Conservation (phyloP, 2,888 invertebrate species). For the Eupithecia subfuscata region DNA sequence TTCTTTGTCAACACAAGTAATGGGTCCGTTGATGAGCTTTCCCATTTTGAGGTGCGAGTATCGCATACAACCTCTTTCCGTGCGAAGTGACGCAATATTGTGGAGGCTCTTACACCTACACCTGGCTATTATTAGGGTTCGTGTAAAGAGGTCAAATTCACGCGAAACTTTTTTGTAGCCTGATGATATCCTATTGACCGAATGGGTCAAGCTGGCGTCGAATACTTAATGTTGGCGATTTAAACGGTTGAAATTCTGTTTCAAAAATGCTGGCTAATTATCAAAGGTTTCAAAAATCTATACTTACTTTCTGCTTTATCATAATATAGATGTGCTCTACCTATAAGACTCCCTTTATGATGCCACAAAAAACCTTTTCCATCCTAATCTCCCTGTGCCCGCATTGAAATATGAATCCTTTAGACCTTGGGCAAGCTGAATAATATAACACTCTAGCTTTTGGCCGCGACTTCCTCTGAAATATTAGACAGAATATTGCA, state of each 20-base stretch:
- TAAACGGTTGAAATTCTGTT: neutral
- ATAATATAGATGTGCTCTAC: neutral
- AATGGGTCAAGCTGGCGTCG: neutral
- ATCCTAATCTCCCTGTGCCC: conserved; percentile 30
- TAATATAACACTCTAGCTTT: neutral
- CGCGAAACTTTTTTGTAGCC: neutral
- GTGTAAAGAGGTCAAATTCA: neutral
- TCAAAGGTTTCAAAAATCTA: neutral
- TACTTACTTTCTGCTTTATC: neutral
- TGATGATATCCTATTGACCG: neutral
- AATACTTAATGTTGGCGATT: neutral
- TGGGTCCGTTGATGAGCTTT: conserved; percentile 25
- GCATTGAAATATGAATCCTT: conserved; percentile 35
- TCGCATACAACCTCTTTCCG: conserved; percentile 6
- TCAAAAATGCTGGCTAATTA: neutral
- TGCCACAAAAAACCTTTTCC: conserved; percentile 28
- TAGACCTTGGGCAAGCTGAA: conserved; percentile 14
- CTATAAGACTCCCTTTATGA: conserved; percentile 24
- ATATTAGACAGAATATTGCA: neutral
- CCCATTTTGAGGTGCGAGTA: conserved; percentile 8
- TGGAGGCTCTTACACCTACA: neutral
- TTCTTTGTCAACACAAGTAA: conserved; percentile 30
- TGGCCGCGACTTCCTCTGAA: neutral
- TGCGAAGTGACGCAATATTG: conserved; percentile 10
- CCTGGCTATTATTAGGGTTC: neutral